Percentiles rank a stretch among this genome's conserved stretches.
Conservation (phyloP, 2,888 invertebrate genomes). For the Acrobasis repandana region DNA sequence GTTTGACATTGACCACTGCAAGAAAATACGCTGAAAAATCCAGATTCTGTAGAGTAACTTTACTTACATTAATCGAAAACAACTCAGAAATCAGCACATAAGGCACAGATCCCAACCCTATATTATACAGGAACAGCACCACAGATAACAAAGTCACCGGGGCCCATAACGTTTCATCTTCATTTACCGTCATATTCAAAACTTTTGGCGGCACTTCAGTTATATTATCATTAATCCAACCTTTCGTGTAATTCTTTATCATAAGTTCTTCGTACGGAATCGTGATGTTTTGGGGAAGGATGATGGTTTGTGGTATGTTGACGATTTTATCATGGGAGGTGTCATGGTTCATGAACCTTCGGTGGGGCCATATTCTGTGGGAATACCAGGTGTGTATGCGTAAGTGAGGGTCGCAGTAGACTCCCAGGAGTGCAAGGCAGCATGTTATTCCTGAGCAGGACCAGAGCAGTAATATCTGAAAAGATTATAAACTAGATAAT, state of each 20-base stretch:
- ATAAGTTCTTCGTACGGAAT: constrained; percentile 20
- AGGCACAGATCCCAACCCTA: constrained; percentile 77
- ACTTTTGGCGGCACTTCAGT: constrained; percentile 41
- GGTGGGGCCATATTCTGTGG: constrained; percentile 59
- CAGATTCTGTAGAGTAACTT: no score
- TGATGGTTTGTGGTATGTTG: constrained; percentile 22
- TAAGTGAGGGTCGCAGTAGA: constrained; percentile 71
- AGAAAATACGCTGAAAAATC: no score
- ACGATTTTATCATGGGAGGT: constrained; percentile 36
- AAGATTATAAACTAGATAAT: constrained; percentile 25
- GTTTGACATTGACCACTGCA: no score
- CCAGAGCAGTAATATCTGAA: constrained; percentile 69
- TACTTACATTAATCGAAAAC: constrained; percentile 72
- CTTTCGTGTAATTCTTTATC: constrained; percentile 42
- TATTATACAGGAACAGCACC: constrained; percentile 70
- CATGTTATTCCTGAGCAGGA: constrained; percentile 74
- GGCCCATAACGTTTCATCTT: constrained; percentile 54
- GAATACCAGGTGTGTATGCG: constrained; percentile 65
- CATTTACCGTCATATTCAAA: constrained; percentile 15
- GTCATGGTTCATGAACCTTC: constrained; percentile 40
- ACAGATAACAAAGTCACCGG: constrained; percentile 66
- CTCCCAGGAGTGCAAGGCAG: constrained; percentile 66
- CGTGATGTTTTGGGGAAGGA: constrained; percentile 25
- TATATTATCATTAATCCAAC: constrained; percentile 39
- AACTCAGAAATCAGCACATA: constrained; percentile 72